These are phyloP conservation scores for rabbit (Oryctolagus cuniculus) DNA, from an alignment of 2,113 vertebrate genomes.

Conservation along the genomic window DNA sequence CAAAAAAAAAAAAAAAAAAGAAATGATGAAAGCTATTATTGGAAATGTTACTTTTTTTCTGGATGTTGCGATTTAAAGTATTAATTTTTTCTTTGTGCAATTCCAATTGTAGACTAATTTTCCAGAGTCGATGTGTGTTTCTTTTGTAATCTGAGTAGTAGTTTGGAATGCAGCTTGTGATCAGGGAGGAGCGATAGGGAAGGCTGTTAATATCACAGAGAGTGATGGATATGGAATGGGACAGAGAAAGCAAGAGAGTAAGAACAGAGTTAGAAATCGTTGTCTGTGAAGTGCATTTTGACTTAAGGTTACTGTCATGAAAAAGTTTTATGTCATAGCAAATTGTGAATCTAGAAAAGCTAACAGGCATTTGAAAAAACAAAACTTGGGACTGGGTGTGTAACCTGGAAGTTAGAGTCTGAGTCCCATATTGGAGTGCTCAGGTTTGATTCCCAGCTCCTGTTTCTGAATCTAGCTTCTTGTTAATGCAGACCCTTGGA, in stretches of 20 bases:
- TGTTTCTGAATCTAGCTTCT: neutral
- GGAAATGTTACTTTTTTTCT: conserved; percentile 11
- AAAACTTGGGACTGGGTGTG: neutral
- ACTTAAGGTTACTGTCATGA: neutral
- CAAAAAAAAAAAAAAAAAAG: no score
- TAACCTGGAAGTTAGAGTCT: no score
- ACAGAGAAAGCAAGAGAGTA: neutral
- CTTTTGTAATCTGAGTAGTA: conserved; percentile 24
- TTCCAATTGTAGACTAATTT: conserved; percentile 50
- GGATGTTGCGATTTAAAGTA: neutral
- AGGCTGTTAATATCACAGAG: neutral
- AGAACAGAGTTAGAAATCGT: neutral
- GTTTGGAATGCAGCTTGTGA: neutral
- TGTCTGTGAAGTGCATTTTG: neutral
- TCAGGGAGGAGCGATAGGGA: neutral
- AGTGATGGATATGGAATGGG: neutral
- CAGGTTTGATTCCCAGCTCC: no score
- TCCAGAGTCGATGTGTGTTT: neutral
- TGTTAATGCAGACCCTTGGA: no score
- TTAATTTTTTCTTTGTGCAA: neutral
- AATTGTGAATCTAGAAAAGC: conserved; percentile 4
- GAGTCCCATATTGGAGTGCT: no score
- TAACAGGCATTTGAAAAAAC: conserved; percentile 1
- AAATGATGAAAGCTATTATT: conserved; percentile 19
- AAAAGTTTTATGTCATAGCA: neutral